These are phyloP conservation scores for Mesorhabditis spiculigera DNA, from an alignment of 2,888 invertebrate genomes.

Conservation along the genomic window DNA sequence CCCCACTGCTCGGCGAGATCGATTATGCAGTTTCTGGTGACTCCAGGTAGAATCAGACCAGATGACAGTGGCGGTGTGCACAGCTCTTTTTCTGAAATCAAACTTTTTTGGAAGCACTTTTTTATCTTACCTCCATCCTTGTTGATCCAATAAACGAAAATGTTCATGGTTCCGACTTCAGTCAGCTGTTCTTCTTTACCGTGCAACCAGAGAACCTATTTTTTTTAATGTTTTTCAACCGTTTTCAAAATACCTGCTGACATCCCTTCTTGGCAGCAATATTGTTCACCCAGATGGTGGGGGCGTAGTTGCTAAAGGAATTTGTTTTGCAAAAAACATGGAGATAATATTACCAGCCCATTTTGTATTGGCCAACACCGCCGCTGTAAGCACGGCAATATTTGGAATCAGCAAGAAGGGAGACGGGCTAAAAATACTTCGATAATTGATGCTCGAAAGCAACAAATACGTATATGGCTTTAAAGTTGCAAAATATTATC, in stretches of 20 bases:
- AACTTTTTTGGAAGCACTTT: background rate
- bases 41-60: slow-evolving; percentile 90
- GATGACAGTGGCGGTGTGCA: slow-evolving; percentile 82
- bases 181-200: slow-evolving; percentile 89
- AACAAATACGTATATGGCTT: background rate
- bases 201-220: slow-evolving; percentile 83
- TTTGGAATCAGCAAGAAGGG: slow-evolving; percentile 82
- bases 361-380: slow-evolving; percentile 88
- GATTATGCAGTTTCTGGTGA: slow-evolving; percentile 83
- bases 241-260: slow-evolving; percentile 68
- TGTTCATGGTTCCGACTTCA: slow-evolving; percentile 97
- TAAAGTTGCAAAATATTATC: background rate
- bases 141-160: slow-evolving; percentile 82
- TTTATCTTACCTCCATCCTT: slow-evolving; percentile 78
- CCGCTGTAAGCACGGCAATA: slow-evolving; percentile 77
- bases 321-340: slow-evolving; percentile 6
- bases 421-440: slow-evolving; percentile 7
- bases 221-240: slow-evolving; percentile 61
- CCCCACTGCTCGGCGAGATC: slow-evolving; percentile 77
- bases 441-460: background rate
- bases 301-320: slow-evolving; percentile 64
- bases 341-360: slow-evolving; percentile 64
- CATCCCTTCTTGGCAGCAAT: slow-evolving; percentile 78
- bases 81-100: slow-evolving; percentile 77
- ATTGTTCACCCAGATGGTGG: slow-evolving; percentile 64